Evolutionary conservation across 2,888 invertebrate species (phyloP), one percentile per base, ranked within the genome.

Genomic region (Apamea anceps): DNA sequence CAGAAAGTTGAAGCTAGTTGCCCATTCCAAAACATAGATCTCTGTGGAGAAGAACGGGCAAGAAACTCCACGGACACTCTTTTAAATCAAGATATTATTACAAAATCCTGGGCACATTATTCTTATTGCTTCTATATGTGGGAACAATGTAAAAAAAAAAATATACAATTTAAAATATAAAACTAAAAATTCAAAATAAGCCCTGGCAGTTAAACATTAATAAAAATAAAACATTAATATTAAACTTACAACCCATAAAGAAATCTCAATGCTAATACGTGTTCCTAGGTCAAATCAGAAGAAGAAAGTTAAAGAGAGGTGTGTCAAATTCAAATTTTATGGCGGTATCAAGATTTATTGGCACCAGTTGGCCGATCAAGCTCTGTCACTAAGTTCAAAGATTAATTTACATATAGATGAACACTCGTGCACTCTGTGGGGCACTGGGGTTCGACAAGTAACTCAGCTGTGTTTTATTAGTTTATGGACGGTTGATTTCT

Each of bases 381-480:
- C 62, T 51, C 48, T 45, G 74, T 60, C 32, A 54, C 68, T 60
- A 62, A 75, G 77, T 83, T 81, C 77, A 81, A 79, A 84, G 79
- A 76, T 79, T 32, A 68, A 88, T 88, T 88, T 79, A 73, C 86
- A 89, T 86, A 86, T 82, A 81, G 48, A 88, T 82, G 89, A 80
- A 78, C 78, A 72, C 66, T 73, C 45, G 66, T 37, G 74, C 65
- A 42, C 25, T 63, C 54, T 80, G 62, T 84, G 74, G 84, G 84
- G 87, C 77, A 88, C 72, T 85, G 73, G 84, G 73, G 68, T 84
- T 85, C 65, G 73, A 37, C 37, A 82, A 85, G 73, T 76, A 57
- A 81, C 68, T 68, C 79, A 75, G 32, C 75, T 72, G 78, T 71
- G 48, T 73, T 79, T 85, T 77, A 81, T 83, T 80, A 37, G n/a